phyloP scores from a whole-genome alignment of 2,113 vertebrate genomes.

The Microtus oregoni region DNA sequence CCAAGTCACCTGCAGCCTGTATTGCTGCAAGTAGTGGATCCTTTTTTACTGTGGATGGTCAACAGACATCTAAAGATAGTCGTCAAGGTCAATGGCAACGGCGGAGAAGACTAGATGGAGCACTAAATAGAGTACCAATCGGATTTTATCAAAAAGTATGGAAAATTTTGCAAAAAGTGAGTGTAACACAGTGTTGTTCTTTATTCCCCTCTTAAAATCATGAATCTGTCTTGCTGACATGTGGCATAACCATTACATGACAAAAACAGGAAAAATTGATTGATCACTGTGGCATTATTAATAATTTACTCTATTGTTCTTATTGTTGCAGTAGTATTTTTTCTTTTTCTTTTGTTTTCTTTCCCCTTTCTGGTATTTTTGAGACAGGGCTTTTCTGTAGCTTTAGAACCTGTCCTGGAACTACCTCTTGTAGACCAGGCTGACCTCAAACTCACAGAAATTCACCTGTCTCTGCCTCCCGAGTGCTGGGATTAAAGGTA shows the following conservation, averaged over 20 bases:
- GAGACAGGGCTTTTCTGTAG: not conserved
- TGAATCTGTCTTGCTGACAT: constrained; percentile 1
- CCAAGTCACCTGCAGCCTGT: constrained; percentile 74
- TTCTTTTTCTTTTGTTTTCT: not conserved
- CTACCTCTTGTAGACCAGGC: not conserved
- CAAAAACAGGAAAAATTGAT: constrained; percentile 47
- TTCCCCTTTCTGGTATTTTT: no score
- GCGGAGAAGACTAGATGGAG: constrained; percentile 94
- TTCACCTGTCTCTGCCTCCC: not conserved
- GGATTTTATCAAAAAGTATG: constrained; percentile 99
- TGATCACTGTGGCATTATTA: constrained; percentile 30
- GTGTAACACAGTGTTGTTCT: constrained; percentile 12
- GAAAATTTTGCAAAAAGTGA: constrained; percentile 97
- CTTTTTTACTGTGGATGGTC: constrained; percentile 72
- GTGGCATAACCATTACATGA: constrained; percentile 23
- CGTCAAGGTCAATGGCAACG: constrained; percentile 97
- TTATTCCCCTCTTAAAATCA: constrained; percentile 5
- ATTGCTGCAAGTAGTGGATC: constrained; percentile 83
- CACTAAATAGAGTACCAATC: constrained; percentile 96
- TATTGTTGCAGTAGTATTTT: not conserved
- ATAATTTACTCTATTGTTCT: constrained; percentile 28
- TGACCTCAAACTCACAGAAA: not conserved
- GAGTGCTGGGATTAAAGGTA: not conserved
- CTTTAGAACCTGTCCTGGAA: not conserved
- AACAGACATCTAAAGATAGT: constrained; percentile 85